These are phyloP conservation scores for Salvelinus sp. DNA, from an alignment of 2,113 vertebrate species.

Conservation along the genomic window DNA sequence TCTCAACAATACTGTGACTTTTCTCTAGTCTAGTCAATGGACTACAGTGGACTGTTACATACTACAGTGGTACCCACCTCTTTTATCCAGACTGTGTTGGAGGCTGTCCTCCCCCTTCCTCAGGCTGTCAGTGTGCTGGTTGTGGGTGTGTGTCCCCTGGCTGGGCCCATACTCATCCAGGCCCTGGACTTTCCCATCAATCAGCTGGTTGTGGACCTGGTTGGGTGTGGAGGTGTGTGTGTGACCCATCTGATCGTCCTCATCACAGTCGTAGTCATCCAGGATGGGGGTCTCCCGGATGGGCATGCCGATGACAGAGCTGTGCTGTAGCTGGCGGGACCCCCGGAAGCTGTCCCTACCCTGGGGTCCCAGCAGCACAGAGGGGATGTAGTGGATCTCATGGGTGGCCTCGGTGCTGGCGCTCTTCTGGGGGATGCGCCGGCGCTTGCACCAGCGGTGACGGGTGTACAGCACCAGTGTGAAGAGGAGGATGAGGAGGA, in stretches of 20 bases:
- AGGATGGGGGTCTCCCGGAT: constrained; percentile 96
- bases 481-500: constrained; percentile 92
- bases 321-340: constrained; percentile 82
- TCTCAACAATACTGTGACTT: background rate
- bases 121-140: constrained; percentile 78
- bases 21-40: background rate
- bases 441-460: constrained; percentile 91
- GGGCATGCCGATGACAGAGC: constrained; percentile 91
- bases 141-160: constrained; percentile 36
- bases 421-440: constrained; percentile 92
- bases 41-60: background rate
- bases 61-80: constrained; percentile 75
- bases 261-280: constrained; percentile 92
- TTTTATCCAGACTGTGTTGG: constrained; percentile 83
- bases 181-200: constrained; percentile 74
- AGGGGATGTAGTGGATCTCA: constrained; percentile 98
- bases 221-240: constrained; percentile 68
- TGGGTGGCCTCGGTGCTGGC: constrained; percentile 97
- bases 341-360: constrained; percentile 87
- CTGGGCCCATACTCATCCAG: constrained; percentile 83
- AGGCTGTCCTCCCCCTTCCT: constrained; percentile 78
- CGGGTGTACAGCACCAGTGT: constrained; percentile 92
- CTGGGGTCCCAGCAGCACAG: constrained; percentile 90
- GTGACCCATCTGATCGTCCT: constrained; percentile 81
- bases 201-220: constrained; percentile 68